Evolutionary conservation across 2,888 invertebrate species (phyloP).

Genomic region (Drosophila antonietae): DNA sequence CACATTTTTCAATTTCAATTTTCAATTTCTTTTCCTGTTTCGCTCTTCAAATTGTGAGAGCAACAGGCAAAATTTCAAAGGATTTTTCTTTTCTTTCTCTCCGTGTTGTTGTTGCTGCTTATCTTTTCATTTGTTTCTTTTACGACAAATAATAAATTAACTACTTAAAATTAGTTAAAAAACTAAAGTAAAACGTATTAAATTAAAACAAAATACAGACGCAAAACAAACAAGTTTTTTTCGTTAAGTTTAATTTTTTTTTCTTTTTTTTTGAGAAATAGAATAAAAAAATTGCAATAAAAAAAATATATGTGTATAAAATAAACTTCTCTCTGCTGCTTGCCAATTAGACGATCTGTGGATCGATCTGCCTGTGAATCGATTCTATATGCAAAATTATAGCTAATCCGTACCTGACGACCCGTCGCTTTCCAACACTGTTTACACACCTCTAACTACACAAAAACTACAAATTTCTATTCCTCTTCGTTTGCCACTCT

Average conservation of each 20-base stretch:
- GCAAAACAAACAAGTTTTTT: conserved; percentile 59
- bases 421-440: conserved; percentile 53
- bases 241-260: conserved; percentile 38
- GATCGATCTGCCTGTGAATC: conserved; percentile 21
- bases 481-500: background rate
- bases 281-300: conserved; percentile 32
- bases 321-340: conserved; percentile 9
- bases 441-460: conserved; percentile 58
- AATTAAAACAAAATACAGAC: conserved; percentile 71
- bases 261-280: conserved; percentile 32
- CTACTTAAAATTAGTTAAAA: conserved; percentile 82
- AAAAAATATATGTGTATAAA: conserved; percentile 21
- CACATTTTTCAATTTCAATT: conserved; percentile 41
- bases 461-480: conserved; percentile 63
- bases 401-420: conserved; percentile 54
- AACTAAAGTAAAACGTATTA: conserved; percentile 67
- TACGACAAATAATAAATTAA: conserved; percentile 80
- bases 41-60: conserved; percentile 30
- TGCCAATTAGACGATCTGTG: conserved; percentile 13
- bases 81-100: conserved; percentile 8
- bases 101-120: conserved; percentile 23
- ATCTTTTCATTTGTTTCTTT: conserved; percentile 16
- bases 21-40: conserved; percentile 28
- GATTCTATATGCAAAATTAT: conserved; percentile 40
- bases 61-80: conserved; percentile 25